phyloP scores from a whole-genome alignment of 2,797 vertebrate species.

The Hapalemur alaotrensis region DNA sequence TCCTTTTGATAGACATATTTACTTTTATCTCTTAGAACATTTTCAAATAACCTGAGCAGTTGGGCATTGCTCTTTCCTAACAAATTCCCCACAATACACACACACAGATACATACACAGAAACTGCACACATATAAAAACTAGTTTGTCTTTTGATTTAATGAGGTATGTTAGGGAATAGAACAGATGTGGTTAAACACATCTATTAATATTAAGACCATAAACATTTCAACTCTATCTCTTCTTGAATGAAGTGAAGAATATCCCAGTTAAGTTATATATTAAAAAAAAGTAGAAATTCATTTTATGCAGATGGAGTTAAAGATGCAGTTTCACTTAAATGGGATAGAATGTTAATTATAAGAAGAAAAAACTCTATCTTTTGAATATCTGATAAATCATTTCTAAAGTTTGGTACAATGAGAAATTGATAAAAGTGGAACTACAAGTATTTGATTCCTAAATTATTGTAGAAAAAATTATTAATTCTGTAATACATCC shows the following conservation, averaged over 20 bases:
- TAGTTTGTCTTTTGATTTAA: not conserved
- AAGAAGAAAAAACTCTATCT: not conserved
- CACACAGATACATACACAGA: not conserved
- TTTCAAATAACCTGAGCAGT: not conserved
- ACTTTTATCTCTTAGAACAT: not conserved
- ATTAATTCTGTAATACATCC: not conserved
- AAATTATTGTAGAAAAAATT: not conserved
- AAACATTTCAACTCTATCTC: not conserved
- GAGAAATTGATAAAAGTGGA: not conserved
- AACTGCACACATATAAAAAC: not conserved
- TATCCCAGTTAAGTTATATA: not conserved
- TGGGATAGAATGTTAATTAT: not conserved
- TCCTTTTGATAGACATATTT: not conserved
- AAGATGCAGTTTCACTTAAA: not conserved
- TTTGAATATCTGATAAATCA: not conserved
- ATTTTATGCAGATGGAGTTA: not conserved
- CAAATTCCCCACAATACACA: not conserved
- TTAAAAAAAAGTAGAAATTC: not conserved
- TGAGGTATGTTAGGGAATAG: not conserved
- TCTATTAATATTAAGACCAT: not conserved
- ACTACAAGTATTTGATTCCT: not conserved
- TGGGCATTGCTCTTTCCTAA: not conserved
- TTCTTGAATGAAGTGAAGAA: not conserved
- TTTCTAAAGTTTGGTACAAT: not conserved
- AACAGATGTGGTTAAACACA: not conserved